Conservation (phyloP, 2,113 vertebrate species). For the Vulpes vulpes region DNA sequence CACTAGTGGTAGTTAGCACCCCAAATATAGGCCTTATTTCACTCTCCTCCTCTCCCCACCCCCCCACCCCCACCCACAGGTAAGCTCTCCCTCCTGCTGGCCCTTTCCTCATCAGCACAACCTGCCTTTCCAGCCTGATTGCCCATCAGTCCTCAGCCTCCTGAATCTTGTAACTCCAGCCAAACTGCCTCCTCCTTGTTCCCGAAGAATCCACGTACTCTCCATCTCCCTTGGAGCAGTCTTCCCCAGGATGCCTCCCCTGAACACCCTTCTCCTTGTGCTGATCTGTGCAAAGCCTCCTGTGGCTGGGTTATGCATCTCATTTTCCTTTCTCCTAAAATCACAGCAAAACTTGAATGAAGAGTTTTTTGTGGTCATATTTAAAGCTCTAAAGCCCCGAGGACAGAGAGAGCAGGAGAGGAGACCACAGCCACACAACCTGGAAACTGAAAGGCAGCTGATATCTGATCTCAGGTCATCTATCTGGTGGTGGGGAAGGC, state of each 20-base stretch:
- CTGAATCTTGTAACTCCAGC: not conserved
- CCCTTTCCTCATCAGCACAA: not conserved
- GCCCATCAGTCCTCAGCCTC: not conserved
- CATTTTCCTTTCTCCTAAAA: not conserved
- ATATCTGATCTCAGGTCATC: not conserved
- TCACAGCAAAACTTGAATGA: not conserved
- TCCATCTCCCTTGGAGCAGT: not conserved
- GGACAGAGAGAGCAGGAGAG: not conserved
- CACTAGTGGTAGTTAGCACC: not conserved
- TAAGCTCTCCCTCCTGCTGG: not conserved
- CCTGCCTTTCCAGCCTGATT: not conserved
- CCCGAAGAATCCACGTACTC: not conserved
- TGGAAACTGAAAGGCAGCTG: not conserved
- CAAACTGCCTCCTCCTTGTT: not conserved
- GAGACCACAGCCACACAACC: not conserved
- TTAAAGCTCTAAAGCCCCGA: not conserved
- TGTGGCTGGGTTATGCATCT: not conserved
- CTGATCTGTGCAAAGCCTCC: not conserved
- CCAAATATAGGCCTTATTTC: not conserved
- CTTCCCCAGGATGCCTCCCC: accelerated
- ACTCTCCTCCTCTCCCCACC: not conserved
- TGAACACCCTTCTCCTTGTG: not conserved
- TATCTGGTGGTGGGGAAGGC: not conserved
- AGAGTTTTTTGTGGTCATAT: not conserved
- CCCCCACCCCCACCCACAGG: not conserved